Percentiles rank a stretch among this genome's conserved stretches.
phyloP scores from a whole-genome alignment of 2,888 invertebrate genomes.

The Tenthredo mesomela region DNA sequence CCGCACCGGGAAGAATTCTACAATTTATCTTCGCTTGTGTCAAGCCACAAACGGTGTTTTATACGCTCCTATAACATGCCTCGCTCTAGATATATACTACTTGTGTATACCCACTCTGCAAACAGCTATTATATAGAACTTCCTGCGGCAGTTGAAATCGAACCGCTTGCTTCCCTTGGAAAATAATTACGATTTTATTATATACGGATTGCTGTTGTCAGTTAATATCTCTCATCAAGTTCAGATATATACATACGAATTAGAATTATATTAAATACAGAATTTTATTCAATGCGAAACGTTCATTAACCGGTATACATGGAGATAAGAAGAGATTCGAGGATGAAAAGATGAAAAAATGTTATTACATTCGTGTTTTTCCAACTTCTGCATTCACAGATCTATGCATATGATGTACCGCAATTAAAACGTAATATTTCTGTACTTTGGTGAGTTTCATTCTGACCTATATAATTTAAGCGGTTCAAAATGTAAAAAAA shows the following conservation, averaged over 20 bases:
- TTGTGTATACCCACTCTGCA: neutral
- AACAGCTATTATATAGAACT: slow-evolving; percentile 10
- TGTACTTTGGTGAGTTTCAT: neutral
- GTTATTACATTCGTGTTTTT: neutral
- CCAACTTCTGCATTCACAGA: neutral
- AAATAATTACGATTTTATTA: neutral
- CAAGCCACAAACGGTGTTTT: slow-evolving; percentile 61
- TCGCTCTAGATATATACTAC: neutral
- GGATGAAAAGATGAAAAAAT: neutral
- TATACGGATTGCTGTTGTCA: neutral
- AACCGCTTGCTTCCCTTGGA: neutral
- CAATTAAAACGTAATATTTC: neutral
- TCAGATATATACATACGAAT: neutral
- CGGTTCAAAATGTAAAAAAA: neutral
- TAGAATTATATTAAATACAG: neutral
- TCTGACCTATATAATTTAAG: neutral
- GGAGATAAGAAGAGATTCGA: neutral
- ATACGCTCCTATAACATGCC: slow-evolving; percentile 9
- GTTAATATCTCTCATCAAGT: too few relatives aligned
- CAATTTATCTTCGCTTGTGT: slow-evolving; percentile 69
- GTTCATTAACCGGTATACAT: neutral
- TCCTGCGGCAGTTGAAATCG: neutral
- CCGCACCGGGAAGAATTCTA: slow-evolving; percentile 63
- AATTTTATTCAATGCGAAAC: neutral
- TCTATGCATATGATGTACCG: neutral